A percentile compares a stretch with the other conserved stretches of the same genome.
Evolutionary conservation across 2,888 invertebrate genomes (phyloP).

Genomic region (Philaethria dido): DNA sequence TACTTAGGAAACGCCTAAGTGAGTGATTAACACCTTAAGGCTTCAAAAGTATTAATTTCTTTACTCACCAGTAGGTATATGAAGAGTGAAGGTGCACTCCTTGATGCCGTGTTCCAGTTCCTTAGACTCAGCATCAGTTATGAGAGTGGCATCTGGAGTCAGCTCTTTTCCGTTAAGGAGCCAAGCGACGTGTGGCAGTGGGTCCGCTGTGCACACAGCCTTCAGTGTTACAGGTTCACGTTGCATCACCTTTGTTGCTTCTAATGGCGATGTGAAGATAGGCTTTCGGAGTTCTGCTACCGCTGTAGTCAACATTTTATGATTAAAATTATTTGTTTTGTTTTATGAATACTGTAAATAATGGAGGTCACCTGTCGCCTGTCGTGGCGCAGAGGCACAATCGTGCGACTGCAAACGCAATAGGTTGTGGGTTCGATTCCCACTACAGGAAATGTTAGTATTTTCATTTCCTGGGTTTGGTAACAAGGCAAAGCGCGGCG

Average conservation of each 20-base stretch:
- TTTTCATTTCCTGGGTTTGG: too few relatives aligned
- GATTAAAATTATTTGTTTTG: too few relatives aligned
- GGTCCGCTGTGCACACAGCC: slow-evolving; percentile 93
- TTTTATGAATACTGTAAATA: too few relatives aligned
- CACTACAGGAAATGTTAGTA: too few relatives aligned
- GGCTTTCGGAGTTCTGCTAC: slow-evolving; percentile 91
- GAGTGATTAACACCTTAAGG: too few relatives aligned
- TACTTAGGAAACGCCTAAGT: too few relatives aligned
- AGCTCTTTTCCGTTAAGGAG: slow-evolving; percentile 89
- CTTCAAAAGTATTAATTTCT: background rate
- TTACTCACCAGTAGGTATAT: slow-evolving; percentile 87
- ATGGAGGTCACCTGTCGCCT: too few relatives aligned
- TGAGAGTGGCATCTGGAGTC: slow-evolving; percentile 85
- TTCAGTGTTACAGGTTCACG: slow-evolving; percentile 86
- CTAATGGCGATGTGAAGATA: slow-evolving; percentile 87
- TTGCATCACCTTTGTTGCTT: slow-evolving; percentile 88
- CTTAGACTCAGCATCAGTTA: slow-evolving; percentile 85
- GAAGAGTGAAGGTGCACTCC: slow-evolving; percentile 91
- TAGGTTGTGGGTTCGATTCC: too few relatives aligned
- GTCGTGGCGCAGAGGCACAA: too few relatives aligned
- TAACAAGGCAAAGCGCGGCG: too few relatives aligned
- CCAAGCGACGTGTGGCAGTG: slow-evolving; percentile 95
- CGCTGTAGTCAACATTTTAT: slow-evolving; percentile 83
- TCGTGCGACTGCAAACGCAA: too few relatives aligned
- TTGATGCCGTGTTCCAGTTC: slow-evolving; percentile 90